Evolutionary conservation across 2,113 vertebrate species (phyloP).

Genomic region (Orientallactaga bullata): DNA sequence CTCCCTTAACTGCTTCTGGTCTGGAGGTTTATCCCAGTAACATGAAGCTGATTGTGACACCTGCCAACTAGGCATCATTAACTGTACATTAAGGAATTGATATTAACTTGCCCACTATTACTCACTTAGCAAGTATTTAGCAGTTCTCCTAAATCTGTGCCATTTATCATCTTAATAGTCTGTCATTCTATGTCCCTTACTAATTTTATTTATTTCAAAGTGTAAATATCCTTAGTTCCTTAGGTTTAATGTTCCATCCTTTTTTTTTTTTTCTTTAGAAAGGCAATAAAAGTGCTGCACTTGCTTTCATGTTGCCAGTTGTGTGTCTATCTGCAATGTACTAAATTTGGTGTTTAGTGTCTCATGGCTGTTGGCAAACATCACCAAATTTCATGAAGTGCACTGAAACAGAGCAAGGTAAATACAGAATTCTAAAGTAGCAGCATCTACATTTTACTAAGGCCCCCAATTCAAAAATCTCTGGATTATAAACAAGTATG

Average conservation of each 20-base stretch:
- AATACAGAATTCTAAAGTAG: conserved; percentile 42
- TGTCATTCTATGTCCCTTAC: background rate
- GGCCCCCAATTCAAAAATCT: conserved; percentile 50
- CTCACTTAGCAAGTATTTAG: background rate
- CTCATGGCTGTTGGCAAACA: conserved; percentile 14
- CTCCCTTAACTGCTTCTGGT: no score
- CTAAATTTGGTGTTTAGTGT: conserved; percentile 48
- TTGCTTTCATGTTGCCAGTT: conserved; percentile 1
- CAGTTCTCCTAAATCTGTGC: background rate
- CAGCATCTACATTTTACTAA: conserved; percentile 49
- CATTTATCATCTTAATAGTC: background rate
- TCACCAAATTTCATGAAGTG: conserved; percentile 55
- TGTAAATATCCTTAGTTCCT: background rate
- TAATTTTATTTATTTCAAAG: conserved; percentile 40
- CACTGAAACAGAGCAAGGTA: conserved; percentile 40
- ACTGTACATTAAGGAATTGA: background rate
- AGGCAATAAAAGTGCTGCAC: conserved; percentile 25
- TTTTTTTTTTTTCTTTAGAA: conserved; percentile 22
- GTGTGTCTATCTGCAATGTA: background rate
- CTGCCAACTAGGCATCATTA: background rate
- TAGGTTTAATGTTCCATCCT: background rate
- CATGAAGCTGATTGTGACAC: no score
- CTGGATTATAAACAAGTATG: conserved; percentile 20
- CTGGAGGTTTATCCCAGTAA: no score
- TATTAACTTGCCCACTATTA: background rate